Evolutionary conservation across 2,888 invertebrate species (phyloP).

Genomic region (Pristionchus maxplancki): DNA sequence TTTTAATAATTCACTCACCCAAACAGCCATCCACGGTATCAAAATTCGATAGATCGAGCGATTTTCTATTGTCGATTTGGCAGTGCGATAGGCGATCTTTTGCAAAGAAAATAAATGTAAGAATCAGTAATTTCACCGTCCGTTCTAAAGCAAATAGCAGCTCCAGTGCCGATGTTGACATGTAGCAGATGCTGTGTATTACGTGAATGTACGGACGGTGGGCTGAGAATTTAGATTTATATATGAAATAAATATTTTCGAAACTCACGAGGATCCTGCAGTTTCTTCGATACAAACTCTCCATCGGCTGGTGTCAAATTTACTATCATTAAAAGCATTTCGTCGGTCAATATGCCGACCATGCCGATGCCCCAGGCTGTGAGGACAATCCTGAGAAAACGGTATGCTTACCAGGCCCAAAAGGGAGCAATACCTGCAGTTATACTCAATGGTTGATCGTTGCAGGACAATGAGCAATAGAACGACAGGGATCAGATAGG

Average conservation of each 20-base stretch:
- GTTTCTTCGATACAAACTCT: not conserved
- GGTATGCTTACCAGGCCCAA: not conserved
- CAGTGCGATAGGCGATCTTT: not conserved
- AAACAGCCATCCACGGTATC: not conserved
- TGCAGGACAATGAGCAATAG: not conserved
- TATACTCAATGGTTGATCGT: not conserved
- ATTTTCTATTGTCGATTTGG: not conserved
- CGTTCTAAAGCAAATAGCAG: not conserved
- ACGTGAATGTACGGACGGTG: not conserved
- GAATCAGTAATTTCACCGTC: not conserved
- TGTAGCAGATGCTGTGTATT: not conserved
- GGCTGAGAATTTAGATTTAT: not conserved
- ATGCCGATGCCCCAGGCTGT: not conserved
- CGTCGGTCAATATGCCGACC: not conserved
- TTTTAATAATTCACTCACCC: not conserved
- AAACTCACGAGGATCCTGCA: slow-evolving; percentile 9
- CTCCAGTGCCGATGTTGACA: not conserved
- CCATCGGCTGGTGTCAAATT: not conserved
- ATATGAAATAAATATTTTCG: too few relatives aligned
- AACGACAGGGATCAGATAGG: not conserved
- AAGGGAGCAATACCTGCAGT: not conserved
- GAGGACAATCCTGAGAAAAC: not conserved
- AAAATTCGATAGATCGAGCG: not conserved
- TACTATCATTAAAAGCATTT: not conserved
- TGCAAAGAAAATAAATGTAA: not conserved